These are phyloP conservation scores for Astyanax mexicanus DNA, from an alignment of 2,797 vertebrate species.

Conservation along the genomic window DNA sequence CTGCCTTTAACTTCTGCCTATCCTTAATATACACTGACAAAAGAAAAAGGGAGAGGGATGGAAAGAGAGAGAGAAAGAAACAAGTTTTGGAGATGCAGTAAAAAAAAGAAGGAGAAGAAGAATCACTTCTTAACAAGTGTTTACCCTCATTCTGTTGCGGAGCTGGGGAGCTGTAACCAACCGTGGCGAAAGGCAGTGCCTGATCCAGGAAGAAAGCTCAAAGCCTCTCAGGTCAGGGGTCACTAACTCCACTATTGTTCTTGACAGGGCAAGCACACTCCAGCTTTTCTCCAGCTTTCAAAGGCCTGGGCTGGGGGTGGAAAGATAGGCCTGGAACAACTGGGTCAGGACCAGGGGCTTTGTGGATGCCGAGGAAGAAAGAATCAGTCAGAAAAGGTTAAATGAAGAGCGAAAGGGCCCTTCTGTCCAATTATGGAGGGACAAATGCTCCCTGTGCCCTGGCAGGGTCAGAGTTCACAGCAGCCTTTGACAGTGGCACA, in stretches of 20 bases:
- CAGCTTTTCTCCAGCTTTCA: slow-evolving; percentile 85
- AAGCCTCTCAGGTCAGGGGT: slow-evolving; percentile 81
- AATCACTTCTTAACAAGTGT: slow-evolving; percentile 77
- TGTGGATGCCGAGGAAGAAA: slow-evolving; percentile 75
- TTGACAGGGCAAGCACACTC: slow-evolving; percentile 83
- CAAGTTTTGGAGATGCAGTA: slow-evolving; percentile 59
- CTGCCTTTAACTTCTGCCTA: slow-evolving; percentile 68
- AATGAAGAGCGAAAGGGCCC: slow-evolving; percentile 85
- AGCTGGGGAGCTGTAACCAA: slow-evolving; percentile 78
- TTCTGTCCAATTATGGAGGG: slow-evolving; percentile 87
- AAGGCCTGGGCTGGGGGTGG: slow-evolving; percentile 79
- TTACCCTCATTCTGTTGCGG: slow-evolving; percentile 79
- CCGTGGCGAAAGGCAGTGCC: slow-evolving; percentile 77
- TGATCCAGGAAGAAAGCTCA: slow-evolving; percentile 81
- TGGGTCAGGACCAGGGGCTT: slow-evolving; percentile 82
- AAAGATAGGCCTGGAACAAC: slow-evolving; percentile 82
- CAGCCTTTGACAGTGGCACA: slow-evolving; percentile 80
- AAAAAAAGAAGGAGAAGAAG: slow-evolving; percentile 65
- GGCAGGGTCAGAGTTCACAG: slow-evolving; percentile 78
- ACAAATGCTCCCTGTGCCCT: slow-evolving; percentile 83
- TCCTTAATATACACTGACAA: slow-evolving; percentile 63
- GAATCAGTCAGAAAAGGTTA: slow-evolving; percentile 82
- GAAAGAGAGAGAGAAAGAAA: slow-evolving; percentile 47
- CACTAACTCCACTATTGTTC: slow-evolving; percentile 85
- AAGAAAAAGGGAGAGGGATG: slow-evolving; percentile 32